phyloP scores from a whole-genome alignment of 2,113 vertebrate genomes.

The Tragelaphus scriptus region DNA sequence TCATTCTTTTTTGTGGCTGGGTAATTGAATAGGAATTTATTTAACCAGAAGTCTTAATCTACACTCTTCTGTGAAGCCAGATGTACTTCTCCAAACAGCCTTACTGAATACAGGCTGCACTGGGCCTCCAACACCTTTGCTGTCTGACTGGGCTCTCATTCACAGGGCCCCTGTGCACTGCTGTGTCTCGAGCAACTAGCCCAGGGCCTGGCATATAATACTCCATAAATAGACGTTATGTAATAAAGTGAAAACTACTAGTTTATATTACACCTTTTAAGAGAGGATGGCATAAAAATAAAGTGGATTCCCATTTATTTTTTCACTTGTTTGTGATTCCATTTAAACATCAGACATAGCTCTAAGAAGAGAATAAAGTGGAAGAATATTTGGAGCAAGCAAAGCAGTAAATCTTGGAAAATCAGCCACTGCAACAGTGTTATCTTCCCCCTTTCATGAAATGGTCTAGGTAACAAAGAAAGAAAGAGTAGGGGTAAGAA shows the following conservation, averaged over 20 bases:
- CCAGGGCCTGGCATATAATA: background rate
- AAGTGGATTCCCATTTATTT: background rate
- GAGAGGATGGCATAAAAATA: background rate
- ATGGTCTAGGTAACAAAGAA: background rate
- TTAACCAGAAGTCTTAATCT: background rate
- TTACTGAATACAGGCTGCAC: background rate
- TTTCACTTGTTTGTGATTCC: background rate
- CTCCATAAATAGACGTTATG: background rate
- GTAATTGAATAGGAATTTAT: background rate
- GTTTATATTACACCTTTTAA: background rate
- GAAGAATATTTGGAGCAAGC: background rate
- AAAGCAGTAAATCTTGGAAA: background rate
- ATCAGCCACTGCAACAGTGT: background rate
- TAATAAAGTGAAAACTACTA: background rate
- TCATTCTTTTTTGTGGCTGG: background rate
- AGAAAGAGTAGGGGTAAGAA: background rate
- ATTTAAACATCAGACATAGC: background rate
- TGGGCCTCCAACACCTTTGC: background rate
- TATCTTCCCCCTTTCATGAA: background rate
- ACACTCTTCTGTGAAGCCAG: background rate
- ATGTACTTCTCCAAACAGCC: background rate
- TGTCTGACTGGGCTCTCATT: background rate
- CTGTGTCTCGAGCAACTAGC: background rate
- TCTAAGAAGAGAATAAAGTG: background rate
- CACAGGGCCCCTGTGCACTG: background rate